Evolutionary conservation across 2,113 vertebrate species (phyloP).

Genomic region (Mystacornis crossleyi): DNA sequence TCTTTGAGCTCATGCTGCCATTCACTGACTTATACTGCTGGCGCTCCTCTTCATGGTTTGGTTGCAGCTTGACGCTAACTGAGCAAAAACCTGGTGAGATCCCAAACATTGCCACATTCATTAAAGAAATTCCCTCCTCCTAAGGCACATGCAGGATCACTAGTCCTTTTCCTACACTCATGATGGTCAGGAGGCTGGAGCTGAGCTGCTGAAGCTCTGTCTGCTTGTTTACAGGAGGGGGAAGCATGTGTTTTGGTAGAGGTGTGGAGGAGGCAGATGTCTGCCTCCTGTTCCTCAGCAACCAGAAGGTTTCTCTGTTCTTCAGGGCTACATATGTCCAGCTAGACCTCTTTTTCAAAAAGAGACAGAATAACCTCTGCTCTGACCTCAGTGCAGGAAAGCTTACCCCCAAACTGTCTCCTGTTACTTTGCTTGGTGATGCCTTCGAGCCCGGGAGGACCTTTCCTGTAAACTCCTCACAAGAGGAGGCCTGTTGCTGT

Average conservation of each 20-base stretch:
- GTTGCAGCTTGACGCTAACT: neutral
- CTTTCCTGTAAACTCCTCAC: conserved; percentile 8
- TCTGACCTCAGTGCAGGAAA: neutral
- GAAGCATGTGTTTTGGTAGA: neutral
- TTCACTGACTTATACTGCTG: neutral
- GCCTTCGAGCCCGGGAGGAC: neutral
- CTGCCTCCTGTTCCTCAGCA: neutral
- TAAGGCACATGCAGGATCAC: neutral
- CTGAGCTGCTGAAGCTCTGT: neutral
- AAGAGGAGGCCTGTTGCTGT: conserved; percentile 44
- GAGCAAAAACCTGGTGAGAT: neutral
- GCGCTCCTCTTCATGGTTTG: neutral
- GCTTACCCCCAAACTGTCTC: neutral
- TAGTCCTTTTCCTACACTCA: neutral
- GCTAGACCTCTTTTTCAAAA: neutral
- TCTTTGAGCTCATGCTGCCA: neutral
- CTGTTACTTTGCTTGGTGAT: neutral
- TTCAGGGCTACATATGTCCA: neutral
- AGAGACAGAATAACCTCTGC: neutral
- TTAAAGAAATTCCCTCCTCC: neutral
- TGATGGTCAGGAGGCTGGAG: neutral
- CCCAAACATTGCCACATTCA: neutral
- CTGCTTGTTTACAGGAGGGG: neutral
- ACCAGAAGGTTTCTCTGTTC: neutral
- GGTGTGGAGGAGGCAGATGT: neutral